Evolutionary conservation across 2,113 vertebrate genomes (phyloP).

Genomic region (Podarcis muralis): DNA sequence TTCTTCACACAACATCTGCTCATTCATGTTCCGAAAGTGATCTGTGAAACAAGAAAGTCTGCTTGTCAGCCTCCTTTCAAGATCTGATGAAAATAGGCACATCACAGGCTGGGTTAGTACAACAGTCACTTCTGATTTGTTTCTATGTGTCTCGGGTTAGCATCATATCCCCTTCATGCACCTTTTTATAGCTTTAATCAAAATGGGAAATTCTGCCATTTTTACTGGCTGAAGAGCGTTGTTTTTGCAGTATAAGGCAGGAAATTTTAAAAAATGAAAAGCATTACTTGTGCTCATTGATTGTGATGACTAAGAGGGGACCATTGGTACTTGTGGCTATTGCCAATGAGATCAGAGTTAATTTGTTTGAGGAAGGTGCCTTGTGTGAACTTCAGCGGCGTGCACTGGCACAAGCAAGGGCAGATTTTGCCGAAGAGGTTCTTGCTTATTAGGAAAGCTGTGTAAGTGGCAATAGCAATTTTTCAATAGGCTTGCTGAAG

Average conservation of each 20-base stretch:
- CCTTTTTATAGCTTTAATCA: conserved; percentile 53
- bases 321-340: conserved; percentile 54
- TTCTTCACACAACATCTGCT: conserved; percentile 50
- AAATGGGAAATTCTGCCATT: conserved; percentile 62
- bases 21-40: conserved; percentile 49
- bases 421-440: conserved; percentile 58
- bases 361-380: conserved; percentile 48
- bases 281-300: conserved; percentile 40
- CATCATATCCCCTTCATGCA: conserved; percentile 33
- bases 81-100: conserved; percentile 70
- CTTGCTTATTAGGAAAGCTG: conserved; percentile 51
- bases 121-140: conserved; percentile 65
- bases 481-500: conserved; percentile 47
- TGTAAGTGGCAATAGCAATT: conserved; percentile 57
- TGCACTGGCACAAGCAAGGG: conserved; percentile 42
- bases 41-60: conserved; percentile 52
- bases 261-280: conserved; percentile 39
- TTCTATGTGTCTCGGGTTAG: conserved; percentile 67
- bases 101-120: conserved; percentile 65
- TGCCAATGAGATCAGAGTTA: conserved; percentile 31
- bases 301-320: conserved; percentile 47
- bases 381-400: not conserved
- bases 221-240: conserved; percentile 59
- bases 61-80: conserved; percentile 62
- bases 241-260: conserved; percentile 54